Base-by-base conservation (phyloP, 2,113 vertebrate genomes). In the Rostratula benghalensis region DNA sequence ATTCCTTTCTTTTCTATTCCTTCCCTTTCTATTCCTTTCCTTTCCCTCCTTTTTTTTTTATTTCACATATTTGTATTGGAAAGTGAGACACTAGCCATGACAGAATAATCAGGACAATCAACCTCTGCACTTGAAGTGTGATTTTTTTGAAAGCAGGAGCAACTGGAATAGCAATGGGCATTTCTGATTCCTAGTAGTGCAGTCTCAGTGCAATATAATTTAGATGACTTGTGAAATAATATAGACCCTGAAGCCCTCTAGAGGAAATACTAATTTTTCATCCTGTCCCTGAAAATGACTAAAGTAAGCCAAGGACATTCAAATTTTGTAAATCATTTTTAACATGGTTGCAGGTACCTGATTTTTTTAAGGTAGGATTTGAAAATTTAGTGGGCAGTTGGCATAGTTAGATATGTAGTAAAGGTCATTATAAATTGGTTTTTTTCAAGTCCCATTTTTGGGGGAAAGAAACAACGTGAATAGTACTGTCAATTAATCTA, bases 231-330 rank as follows among this genome's bases (percentile, higher is more conserved):
- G 53, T 76, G 78, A n/a, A 93, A 77, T 90, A 68, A 39, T 43
- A 31, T 7, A 95, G 88, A 86, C 63, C 85, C 85, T 86, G 95
- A 90, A 97, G 94, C 95, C 90, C 94, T 95, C 92, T 94, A 95
- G 79, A 96, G 92, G 94, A 93, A 96, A 92, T 53, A 68, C 33
- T 82, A 41, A 89, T 94, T 91, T 97, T 70, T 96, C 87, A 81
- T 87, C 43, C 69, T 81, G 65, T 84, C 89, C 64, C 81, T 91
- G 84, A 22, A 91, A 91, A 87, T 71, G 8, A 51, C 69, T 93
- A 14, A 83, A 93, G 56, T 59, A 59, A 76, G 82, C 88, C 95
- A 96, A 96, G 88, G 94, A 18, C 67, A 2, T 56, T 61, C 19
- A 60, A 12, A 45, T 87, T 84, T 56, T 54, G 2, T 43, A 73